A percentile compares a stretch with the other conserved stretches of the same genome.
phyloP scores from a whole-genome alignment of 2,888 invertebrate species.

The Drosophila meridionalis region DNA sequence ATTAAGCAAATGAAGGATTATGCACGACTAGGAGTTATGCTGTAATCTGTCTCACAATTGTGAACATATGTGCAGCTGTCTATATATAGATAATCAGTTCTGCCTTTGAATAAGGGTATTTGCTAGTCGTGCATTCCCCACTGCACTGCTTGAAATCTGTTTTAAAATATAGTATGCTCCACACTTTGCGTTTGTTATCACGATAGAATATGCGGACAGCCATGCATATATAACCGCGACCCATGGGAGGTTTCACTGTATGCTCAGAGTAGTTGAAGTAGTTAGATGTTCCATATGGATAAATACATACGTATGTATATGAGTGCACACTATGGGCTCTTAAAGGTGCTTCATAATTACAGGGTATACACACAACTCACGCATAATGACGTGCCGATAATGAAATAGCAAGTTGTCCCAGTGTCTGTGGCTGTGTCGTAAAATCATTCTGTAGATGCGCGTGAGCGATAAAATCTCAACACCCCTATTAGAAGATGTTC shows the following conservation, averaged over 20 bases:
- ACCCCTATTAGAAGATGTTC: conserved; percentile 41
- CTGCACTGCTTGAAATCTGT: not conserved
- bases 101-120: not conserved
- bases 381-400: conserved; percentile 66
- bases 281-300: not conserved
- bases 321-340: not conserved
- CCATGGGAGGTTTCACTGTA: conserved; percentile 3
- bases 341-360: not conserved
- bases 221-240: not conserved
- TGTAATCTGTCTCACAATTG: too few species aligned
- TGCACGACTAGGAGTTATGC: not conserved
- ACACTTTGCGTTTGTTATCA: not conserved
- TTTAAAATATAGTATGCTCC: not conserved
- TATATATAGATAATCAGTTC: not conserved
- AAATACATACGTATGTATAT: not conserved
- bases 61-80: too few species aligned
- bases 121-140: not conserved
- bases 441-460: conserved; percentile 68
- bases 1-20: not conserved
- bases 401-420: conserved; percentile 55
- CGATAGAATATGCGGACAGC: not conserved
- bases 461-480: conserved; percentile 66
- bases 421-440: conserved; percentile 43
- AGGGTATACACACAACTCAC: conserved; percentile 15
- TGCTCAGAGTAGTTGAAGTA: not conserved